Percentiles rank a stretch among this genome's conserved stretches.
phyloP scores from a whole-genome alignment of 1,140 invertebrate species.

The Camponotus pennsylvanicus region DNA sequence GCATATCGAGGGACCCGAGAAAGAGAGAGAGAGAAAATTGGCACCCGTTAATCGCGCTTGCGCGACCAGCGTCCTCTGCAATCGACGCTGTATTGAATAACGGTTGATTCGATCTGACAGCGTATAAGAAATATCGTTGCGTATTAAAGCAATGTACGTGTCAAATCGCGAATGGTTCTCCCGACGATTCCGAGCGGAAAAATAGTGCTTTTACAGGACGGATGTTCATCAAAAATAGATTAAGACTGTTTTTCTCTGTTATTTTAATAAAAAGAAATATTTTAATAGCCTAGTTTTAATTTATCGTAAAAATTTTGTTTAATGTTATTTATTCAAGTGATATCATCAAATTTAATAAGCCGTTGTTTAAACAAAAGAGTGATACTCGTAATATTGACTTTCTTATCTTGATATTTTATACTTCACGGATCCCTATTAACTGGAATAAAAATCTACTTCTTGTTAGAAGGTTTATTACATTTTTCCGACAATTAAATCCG shows the following conservation, averaged over 20 bases:
- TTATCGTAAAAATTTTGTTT: no score
- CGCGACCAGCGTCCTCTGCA: conserved; percentile 6
- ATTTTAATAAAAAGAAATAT: not conserved
- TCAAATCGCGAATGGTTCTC: conserved; percentile 40
- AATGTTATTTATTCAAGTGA: no score
- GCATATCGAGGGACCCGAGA: conserved; percentile 36
- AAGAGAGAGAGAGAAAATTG: conserved; percentile 30
- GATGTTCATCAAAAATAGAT: not conserved
- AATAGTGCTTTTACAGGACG: not conserved
- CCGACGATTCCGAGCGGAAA: not conserved
- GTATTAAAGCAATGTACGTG: conserved; percentile 35
- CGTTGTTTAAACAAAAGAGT: no score
- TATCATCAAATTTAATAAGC: no score
- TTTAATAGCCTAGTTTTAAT: no score
- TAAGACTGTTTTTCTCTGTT: not conserved
- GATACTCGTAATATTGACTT: no score
- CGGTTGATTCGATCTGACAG: conserved; percentile 49
- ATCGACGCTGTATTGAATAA: conserved; percentile 52
- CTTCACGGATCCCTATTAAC: no score
- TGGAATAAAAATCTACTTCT: not conserved
- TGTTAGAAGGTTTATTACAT: not conserved
- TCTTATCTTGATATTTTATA: no score
- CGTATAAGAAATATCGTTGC: conserved; percentile 42
- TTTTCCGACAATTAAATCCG: conserved; percentile 49
- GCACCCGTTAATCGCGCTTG: conserved; percentile 59